Evolutionary conservation across 2,888 invertebrate species (phyloP).

Genomic region (Xestia c-nigrum): DNA sequence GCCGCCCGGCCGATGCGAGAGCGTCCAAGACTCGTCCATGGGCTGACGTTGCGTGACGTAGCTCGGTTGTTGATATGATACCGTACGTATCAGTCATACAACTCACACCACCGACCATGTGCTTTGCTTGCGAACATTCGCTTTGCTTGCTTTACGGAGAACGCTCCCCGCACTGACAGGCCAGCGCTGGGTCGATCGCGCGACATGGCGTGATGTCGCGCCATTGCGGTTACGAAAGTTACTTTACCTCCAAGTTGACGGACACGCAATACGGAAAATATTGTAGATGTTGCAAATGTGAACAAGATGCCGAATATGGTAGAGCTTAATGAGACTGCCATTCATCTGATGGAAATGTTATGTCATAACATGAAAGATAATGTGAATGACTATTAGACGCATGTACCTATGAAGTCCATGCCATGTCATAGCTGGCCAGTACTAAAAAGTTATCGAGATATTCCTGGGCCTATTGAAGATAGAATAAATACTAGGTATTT

Average conservation of each 20-base stretch:
- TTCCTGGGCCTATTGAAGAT: too few species aligned
- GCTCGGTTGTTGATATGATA: conserved; percentile 67
- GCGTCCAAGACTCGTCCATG: conserved; percentile 61
- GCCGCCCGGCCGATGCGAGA: conserved; percentile 73
- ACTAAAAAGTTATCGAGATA: background rate
- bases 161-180: conserved; percentile 35
- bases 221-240: conserved; percentile 84
- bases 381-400: background rate
- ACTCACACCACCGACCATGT: conserved; percentile 67
- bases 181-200: conserved; percentile 76
- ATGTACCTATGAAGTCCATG: background rate
- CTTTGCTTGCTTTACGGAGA: conserved; percentile 43
- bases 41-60: conserved; percentile 82
- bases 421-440: background rate
- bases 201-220: conserved; percentile 87
- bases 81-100: conserved; percentile 65
- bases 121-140: conserved; percentile 54
- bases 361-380: conserved; percentile 20
- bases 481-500: too few species aligned
- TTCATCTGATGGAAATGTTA: conserved; percentile 13
- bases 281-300: conserved; percentile 40
- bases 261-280: conserved; percentile 61
- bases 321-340: conserved; percentile 15
- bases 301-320: conserved; percentile 28
- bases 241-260: conserved; percentile 56